Percentiles rank a stretch among this genome's conserved stretches.
These are phyloP conservation scores for Augiades crinisus DNA, from an alignment of 2,888 invertebrate genomes.

Conservation along the genomic window DNA sequence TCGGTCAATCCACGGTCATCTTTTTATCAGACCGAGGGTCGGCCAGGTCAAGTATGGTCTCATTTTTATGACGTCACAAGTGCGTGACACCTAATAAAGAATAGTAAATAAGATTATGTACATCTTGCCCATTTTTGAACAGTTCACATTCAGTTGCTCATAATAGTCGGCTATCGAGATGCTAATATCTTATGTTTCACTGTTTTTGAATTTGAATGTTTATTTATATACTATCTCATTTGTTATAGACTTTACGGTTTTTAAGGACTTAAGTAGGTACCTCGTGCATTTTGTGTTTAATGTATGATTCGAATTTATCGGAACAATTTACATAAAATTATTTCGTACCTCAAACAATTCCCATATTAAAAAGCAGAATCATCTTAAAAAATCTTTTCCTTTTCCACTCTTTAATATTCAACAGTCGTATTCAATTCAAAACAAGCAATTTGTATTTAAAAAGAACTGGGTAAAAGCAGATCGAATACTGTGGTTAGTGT, in stretches of 20 bases:
- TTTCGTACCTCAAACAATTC: background rate
- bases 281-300: no score
- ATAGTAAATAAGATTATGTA: no score
- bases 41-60: slow-evolving; percentile 60
- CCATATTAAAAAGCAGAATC: background rate
- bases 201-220: no score
- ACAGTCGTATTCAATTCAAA: slow-evolving; percentile 34
- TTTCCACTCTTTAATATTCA: slow-evolving; percentile 34
- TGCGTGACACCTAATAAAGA: background rate
- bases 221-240: no score
- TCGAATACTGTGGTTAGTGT: background rate
- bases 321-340: no score
- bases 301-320: no score
- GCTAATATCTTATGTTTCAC: no score
- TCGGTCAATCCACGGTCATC: slow-evolving; percentile 31
- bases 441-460: slow-evolving; percentile 34
- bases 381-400: slow-evolving; percentile 4
- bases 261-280: no score
- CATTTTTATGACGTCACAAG: slow-evolving; percentile 48
- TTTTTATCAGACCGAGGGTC: slow-evolving; percentile 52
- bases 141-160: no score
- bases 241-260: no score
- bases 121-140: no score
- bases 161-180: no score
- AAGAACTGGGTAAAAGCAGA: slow-evolving; percentile 7